Evolutionary conservation across 2,113 vertebrate genomes (phyloP).

Genomic region (Dromiciops gliroides): DNA sequence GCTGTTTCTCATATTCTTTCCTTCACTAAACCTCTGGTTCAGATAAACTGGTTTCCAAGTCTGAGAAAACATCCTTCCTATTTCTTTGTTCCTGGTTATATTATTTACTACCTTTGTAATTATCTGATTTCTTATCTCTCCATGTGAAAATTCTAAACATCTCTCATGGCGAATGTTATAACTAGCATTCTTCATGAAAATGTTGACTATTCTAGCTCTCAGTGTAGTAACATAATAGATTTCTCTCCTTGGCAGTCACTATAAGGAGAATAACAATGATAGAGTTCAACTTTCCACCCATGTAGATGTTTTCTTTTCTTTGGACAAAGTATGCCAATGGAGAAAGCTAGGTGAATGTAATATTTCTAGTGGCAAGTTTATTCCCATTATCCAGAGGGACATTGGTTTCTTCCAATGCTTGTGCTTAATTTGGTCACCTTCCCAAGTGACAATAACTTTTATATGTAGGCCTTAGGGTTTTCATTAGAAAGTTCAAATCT

Average conservation of each 20-base stretch:
- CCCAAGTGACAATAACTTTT: neutral
- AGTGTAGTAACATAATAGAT: neutral
- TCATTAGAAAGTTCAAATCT: neutral
- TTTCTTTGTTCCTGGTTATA: neutral
- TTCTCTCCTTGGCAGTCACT: neutral
- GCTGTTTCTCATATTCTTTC: neutral
- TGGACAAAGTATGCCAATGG: neutral
- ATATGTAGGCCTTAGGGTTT: neutral
- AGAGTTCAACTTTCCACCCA: neutral
- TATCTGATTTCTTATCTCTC: neutral
- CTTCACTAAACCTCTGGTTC: neutral
- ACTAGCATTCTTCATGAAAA: neutral
- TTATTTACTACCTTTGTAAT: neutral
- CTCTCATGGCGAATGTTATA: neutral
- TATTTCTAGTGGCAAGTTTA: neutral
- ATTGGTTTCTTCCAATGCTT: neutral
- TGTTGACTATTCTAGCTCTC: neutral
- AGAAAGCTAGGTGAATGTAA: neutral
- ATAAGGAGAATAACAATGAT: neutral
- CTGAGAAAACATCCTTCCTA: neutral
- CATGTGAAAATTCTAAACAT: neutral
- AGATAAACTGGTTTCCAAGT: neutral
- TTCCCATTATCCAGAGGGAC: neutral
- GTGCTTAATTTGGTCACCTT: neutral
- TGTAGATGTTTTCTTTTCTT: neutral